These are phyloP conservation scores for Ephialtes manifestator DNA, from an alignment of 2,888 invertebrate species.

Conservation along the genomic window DNA sequence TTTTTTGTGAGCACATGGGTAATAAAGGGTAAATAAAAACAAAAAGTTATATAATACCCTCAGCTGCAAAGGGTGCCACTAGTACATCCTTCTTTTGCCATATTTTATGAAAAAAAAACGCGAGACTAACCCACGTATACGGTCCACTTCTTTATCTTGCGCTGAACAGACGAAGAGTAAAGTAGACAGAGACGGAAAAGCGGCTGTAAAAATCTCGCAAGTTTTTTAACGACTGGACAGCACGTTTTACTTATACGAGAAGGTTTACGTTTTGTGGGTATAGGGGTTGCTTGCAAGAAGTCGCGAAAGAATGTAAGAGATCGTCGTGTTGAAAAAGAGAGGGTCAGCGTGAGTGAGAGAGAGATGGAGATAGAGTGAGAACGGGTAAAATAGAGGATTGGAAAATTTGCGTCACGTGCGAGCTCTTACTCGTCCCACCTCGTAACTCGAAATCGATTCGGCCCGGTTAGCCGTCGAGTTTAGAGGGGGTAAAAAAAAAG, in stretches of 20 bases:
- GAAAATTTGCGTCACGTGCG: slow-evolving; percentile 72
- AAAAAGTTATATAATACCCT: slow-evolving; percentile 22
- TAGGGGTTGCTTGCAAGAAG: not conserved
- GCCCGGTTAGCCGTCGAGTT: slow-evolving; percentile 43
- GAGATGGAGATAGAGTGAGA: not conserved
- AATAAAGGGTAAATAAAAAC: slow-evolving; percentile 25
- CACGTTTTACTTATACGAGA: slow-evolving; percentile 56
- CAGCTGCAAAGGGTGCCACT: slow-evolving; percentile 9
- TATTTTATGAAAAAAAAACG: slow-evolving; percentile 23
- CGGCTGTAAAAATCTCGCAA: slow-evolving; percentile 77
- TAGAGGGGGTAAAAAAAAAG: slow-evolving; percentile 32
- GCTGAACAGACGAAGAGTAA: slow-evolving; percentile 11
- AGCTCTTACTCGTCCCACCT: slow-evolving; percentile 69
- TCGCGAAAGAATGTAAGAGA: slow-evolving; percentile 8
- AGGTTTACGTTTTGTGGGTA: slow-evolving; percentile 36
- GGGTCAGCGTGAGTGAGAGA: not conserved
- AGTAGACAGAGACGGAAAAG: slow-evolving; percentile 46
- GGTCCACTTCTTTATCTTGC: not conserved
- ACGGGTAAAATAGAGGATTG: slow-evolving; percentile 1
- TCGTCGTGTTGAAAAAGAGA: slow-evolving; percentile 18
- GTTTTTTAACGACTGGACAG: slow-evolving; percentile 73
- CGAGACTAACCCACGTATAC: not conserved
- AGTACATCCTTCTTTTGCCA: slow-evolving; percentile 9
- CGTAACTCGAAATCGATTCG: slow-evolving; percentile 73
- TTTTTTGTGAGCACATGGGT: not conserved